These are phyloP conservation scores for Erebia ligea DNA, from an alignment of 2,888 invertebrate genomes.

Conservation along the genomic window DNA sequence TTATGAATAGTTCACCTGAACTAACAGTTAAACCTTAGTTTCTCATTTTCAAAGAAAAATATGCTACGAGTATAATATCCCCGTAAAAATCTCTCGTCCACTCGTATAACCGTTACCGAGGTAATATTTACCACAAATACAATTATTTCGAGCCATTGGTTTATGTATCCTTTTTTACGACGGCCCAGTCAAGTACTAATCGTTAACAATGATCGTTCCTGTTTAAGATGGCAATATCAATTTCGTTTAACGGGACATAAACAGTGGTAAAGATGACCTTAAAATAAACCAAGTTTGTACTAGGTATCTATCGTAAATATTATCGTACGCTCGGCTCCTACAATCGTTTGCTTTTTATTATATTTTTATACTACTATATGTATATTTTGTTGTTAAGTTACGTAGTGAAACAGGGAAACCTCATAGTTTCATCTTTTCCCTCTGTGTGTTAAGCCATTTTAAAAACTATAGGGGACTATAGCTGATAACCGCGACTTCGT, in stretches of 20 bases:
- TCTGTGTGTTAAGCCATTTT: too few species aligned
- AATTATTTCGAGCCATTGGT: constrained; percentile 20
- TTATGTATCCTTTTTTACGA: constrained; percentile 21
- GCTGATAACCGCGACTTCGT: too few species aligned
- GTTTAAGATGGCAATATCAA: constrained; percentile 35
- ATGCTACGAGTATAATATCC: background rate
- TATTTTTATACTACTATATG: too few species aligned
- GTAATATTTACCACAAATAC: constrained; percentile 7
- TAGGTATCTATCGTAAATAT: constrained; percentile 31
- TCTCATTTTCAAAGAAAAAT: background rate
- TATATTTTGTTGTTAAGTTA: too few species aligned
- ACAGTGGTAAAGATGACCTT: constrained; percentile 33
- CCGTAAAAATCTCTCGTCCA: background rate
- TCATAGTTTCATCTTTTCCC: too few species aligned
- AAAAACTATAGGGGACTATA: too few species aligned
- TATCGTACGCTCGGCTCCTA: constrained; percentile 19
- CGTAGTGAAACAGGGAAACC: too few species aligned
- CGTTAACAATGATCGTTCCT: constrained; percentile 24
- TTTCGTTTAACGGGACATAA: constrained; percentile 34
- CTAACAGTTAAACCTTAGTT: background rate
- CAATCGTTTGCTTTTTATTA: background rate
- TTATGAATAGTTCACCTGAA: background rate
- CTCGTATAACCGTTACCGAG: background rate
- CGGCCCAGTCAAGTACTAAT: constrained; percentile 19
- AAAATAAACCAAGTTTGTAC: constrained; percentile 36